Evolutionary conservation across 2,113 vertebrate genomes (phyloP).

Genomic region (Ciconia stormi): DNA sequence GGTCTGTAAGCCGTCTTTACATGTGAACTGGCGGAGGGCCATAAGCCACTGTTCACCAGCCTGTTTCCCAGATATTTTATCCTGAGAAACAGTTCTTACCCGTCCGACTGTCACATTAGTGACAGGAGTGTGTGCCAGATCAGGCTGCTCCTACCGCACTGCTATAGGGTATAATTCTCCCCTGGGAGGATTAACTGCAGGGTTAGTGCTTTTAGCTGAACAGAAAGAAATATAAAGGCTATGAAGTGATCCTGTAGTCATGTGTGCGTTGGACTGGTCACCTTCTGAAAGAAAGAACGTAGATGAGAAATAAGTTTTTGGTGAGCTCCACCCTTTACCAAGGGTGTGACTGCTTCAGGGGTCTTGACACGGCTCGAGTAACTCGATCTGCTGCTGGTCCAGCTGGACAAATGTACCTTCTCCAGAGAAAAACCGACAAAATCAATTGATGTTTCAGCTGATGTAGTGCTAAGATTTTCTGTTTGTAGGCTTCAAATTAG

Average conservation of each 20-base stretch:
- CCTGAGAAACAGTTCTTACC: conserved; percentile 43
- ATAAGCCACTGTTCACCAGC: conserved; percentile 45
- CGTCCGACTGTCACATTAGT: neutral
- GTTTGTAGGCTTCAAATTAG: neutral
- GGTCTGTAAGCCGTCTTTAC: conserved; percentile 18
- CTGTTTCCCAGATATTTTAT: conserved; percentile 62
- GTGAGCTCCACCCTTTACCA: neutral
- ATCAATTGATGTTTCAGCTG: neutral
- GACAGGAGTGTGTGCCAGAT: conserved; percentile 19
- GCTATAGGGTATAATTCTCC: neutral
- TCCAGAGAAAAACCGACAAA: neutral
- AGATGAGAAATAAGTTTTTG: neutral
- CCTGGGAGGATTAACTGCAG: neutral
- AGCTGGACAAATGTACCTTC: neutral
- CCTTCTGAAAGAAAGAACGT: neutral
- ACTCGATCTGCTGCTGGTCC: neutral
- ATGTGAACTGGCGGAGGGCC: conserved; percentile 43
- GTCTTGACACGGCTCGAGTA: neutral
- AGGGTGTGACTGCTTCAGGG: neutral
- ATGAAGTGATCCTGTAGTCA: neutral
- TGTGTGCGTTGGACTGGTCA: neutral
- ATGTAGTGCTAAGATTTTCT: neutral
- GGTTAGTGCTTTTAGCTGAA: neutral
- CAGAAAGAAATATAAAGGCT: neutral
- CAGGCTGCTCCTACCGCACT: neutral